Conservation (phyloP, 2,888 invertebrate genomes). For the Schizotus pectinicornis region DNA sequence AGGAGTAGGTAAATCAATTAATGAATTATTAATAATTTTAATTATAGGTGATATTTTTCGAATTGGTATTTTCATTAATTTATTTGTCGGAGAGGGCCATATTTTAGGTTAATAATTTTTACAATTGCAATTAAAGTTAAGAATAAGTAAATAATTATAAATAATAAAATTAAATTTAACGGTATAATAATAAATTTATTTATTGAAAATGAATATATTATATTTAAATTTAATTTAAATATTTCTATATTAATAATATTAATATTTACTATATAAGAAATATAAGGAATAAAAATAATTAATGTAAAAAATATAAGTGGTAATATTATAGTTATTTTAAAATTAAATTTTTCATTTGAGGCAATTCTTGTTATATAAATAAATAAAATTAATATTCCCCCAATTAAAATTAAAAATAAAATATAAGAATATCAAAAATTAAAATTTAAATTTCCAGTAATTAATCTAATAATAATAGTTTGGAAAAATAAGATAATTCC, state of each 20-base stretch:
- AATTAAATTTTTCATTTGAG: conserved; percentile 66
- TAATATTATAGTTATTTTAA: conserved; percentile 48
- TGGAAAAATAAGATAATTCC: conserved; percentile 63
- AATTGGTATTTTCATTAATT: conserved; percentile 61
- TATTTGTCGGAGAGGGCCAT: conserved; percentile 62
- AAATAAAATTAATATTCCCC: conserved; percentile 70
- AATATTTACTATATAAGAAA: conserved; percentile 1
- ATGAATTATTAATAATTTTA: conserved; percentile 65
- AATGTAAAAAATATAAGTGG: conserved; percentile 43
- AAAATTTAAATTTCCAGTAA: conserved; percentile 60
- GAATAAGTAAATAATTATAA: conserved; percentile 67
- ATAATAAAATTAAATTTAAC: conserved; percentile 60
- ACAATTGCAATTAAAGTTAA: conserved; percentile 65
- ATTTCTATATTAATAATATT: conserved; percentile 33
- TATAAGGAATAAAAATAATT: not conserved
- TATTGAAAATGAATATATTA: conserved; percentile 53
- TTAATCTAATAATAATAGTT: conserved; percentile 61
- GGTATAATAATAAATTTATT: conserved; percentile 64
- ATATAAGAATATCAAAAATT: conserved; percentile 68
- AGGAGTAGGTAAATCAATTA: conserved; percentile 67
- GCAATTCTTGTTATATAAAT: conserved; percentile 69
- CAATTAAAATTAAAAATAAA: conserved; percentile 67
- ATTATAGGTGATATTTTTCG: conserved; percentile 61
- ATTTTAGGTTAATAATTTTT: conserved; percentile 65
- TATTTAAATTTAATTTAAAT: conserved; percentile 23